A percentile compares a stretch with the other conserved stretches of the same genome.
Evolutionary conservation across 2,113 vertebrate genomes (phyloP).

Genomic region (Bufo gargarizans): DNA sequence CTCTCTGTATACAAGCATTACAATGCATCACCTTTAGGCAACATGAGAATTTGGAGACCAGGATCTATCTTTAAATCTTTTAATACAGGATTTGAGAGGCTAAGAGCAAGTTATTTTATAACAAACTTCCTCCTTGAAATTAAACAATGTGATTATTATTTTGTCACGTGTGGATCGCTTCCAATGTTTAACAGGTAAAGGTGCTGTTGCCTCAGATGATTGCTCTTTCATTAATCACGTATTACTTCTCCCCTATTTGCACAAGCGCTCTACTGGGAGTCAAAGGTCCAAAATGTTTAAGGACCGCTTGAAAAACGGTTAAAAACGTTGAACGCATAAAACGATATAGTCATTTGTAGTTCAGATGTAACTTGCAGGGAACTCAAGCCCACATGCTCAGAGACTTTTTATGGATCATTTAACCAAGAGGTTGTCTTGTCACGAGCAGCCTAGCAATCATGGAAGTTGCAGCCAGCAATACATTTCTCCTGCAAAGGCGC

Average conservation of each 20-base stretch:
- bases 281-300: not conserved
- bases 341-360: no score
- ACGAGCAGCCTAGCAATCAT: no score
- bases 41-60: not conserved
- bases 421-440: no score
- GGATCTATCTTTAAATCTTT: constrained; percentile 21
- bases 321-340: not conserved
- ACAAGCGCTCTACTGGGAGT: not conserved
- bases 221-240: not conserved
- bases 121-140: constrained; percentile 42
- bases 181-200: constrained; percentile 4
- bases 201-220: not conserved
- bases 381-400: no score
- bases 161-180: not conserved
- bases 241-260: not conserved
- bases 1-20: not conserved
- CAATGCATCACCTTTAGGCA: not conserved
- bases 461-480: no score
- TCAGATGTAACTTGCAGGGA: no score
- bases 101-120: constrained; percentile 15
- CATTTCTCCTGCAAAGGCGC: no score
- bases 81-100: constrained; percentile 32
- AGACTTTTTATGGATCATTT: no score
- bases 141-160: constrained; percentile 40
- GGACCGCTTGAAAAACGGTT: not conserved